Base-by-base conservation (phyloP, 2,113 vertebrate genomes). In the Cichladusa arquata region DNA sequence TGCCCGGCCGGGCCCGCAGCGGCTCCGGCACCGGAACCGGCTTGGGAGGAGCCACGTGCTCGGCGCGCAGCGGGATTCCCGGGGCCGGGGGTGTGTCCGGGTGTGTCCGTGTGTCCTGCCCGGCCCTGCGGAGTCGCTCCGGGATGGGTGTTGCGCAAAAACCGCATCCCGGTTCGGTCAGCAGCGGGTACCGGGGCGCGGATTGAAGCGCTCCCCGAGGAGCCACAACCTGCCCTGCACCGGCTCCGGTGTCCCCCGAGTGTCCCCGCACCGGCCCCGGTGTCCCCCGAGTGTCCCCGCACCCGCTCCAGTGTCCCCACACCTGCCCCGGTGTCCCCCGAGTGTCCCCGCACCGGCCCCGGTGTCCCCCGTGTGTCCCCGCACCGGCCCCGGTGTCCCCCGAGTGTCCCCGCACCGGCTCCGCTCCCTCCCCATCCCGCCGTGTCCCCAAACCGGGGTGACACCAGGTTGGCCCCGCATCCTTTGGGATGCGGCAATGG, bases 181-280 rank as follows among this genome's bases (percentile, higher is more conserved):
- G 47, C 26, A 23, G 6, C 28, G 14, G 34, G 28, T 28, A 38
- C 14, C 51, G 51, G 70, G 31, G 9, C 31, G 2, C 2, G 47
- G 58, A 34, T 23, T 8, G 31, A 28, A 20, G 31, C 47, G 24
- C 36, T 64, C 24, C 36, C 36, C 53, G 53, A n/a, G 51, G 19
- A 17, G 6, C 5, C 4, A 2, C 2, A 11, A 4, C 45, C 54
- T n/a, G 74, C 31, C 38, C 47, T 2, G 47, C 36, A 6, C 40
- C n/a, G 62, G n/a, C 14, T 8, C 48, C 48, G 14, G 48, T 50
- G 48, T 50, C 24, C 48, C 47, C 25, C 48, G 48, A 36, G 47
- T 48, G 23, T 48, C 47, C 47, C 23, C 23, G 22, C 22, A 48
- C 38, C 61, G 61, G 40, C 25, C 3, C n/a, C 62, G 42, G 42